Conservation (phyloP, 1,140 invertebrate genomes). For the Leucophenga varia region DNA sequence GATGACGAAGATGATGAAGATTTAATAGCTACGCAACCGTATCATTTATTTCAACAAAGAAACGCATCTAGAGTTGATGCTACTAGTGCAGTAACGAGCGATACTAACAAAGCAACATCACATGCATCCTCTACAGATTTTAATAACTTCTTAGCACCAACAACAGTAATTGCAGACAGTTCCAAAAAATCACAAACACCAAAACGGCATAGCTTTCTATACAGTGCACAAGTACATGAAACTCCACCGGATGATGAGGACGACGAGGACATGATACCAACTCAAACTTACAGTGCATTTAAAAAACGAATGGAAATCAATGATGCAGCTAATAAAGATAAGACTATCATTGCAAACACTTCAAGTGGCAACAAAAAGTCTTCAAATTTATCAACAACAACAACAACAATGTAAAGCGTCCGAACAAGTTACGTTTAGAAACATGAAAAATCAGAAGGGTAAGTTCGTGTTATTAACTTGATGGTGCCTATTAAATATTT, state of each 20-base stretch:
- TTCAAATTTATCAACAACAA: too few species aligned
- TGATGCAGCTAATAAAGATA: not conserved
- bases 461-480: too few species aligned
- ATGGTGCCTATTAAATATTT: too few species aligned
- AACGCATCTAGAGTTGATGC: too few species aligned
- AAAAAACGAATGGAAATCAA: not conserved
- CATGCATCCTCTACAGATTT: not conserved
- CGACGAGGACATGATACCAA: conserved; percentile 8
- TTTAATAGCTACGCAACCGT: too few species aligned
- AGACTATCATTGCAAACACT: too few species aligned
- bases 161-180: not conserved
- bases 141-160: not conserved
- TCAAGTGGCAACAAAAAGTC: too few species aligned
- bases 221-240: not conserved
- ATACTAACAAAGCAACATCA: not conserved
- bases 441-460: conserved; percentile 6
- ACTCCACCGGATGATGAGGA: conserved; percentile 2
- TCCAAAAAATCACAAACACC: too few species aligned
- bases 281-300: conserved; percentile 12
- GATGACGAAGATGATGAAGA: too few species aligned
- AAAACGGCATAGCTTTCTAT: too few species aligned
- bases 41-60: too few species aligned
- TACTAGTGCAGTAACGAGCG: not conserved
- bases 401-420: too few species aligned
- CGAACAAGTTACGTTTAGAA: conserved; percentile 7